Evolutionary conservation across 2,888 invertebrate species (phyloP), one percentile per base, ranked within the genome.

Genomic region (Deroplatys truncata): DNA sequence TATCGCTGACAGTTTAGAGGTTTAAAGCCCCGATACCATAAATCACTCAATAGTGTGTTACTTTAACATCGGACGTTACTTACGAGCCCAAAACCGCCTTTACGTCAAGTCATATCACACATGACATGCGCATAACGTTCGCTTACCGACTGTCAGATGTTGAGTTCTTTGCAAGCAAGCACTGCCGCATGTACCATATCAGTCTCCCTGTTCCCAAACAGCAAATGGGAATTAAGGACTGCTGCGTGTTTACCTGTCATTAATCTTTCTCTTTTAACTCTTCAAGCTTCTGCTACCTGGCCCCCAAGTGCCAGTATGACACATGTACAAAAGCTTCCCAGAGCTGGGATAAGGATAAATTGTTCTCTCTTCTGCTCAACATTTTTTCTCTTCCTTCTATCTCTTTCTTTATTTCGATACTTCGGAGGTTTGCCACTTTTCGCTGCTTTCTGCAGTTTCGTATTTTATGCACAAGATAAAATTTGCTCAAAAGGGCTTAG

Each of bases 241-340:
- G 35, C 83, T 87, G 82, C 87, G 87, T 87, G 87, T 43, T 43
- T 82, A 82, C 31, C 35, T 82, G 83, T 87, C 87, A 87, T 87
- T 87, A 87, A 87, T 87, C 87, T 87, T 87, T 87, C 87, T 87
- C 87, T 87, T 87, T 87, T 87, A 87, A 83, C 82, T 87, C 87
- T 10, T 87, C 82, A 87, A 87, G 87, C 83, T 87, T 87, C 87
- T 87, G 83, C 87, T 87, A 87, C 87, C 87, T 87, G 87, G 83
- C 35, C 87, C 31, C 87, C 31, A 87, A 83, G 87, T 87, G 83
- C 82, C 83, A 82, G 49, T 85, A 56, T 85, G 49, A 85, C 49
- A 56, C 49, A 85, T 56, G n/a, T 85, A 85, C 85, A 85, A 85
- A 85, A 85, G 85, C 56, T 72, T 72, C 56, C 56, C 56, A 72